These are phyloP conservation scores for Limnothrissa miodon DNA, from an alignment of 2,113 vertebrate species.

Conservation along the genomic window DNA sequence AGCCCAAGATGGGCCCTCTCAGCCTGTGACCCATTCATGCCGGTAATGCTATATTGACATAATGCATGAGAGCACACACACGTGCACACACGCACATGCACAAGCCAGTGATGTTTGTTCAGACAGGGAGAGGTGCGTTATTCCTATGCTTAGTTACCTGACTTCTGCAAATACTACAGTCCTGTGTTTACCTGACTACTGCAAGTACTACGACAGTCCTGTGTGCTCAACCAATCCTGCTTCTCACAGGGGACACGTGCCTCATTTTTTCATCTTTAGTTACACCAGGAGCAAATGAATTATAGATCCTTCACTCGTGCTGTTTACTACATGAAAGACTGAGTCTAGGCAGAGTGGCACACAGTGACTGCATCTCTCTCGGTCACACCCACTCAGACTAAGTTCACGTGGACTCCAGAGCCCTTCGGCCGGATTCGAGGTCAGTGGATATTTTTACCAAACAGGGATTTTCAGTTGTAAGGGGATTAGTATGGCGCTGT, in stretches of 20 bases:
- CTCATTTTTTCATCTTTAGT: background rate
- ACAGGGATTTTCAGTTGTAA: conserved; percentile 51
- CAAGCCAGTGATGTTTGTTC: conserved; percentile 26
- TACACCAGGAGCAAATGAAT: background rate
- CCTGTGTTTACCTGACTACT: background rate
- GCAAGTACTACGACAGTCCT: background rate
- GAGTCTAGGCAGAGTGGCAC: background rate
- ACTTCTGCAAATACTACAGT: too few relatives aligned
- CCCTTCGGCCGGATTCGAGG: conserved; percentile 47
- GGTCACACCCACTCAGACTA: conserved; percentile 2
- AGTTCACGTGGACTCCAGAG: conserved; percentile 37
- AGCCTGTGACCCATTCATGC: background rate
- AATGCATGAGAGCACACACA: conserved; percentile 32
- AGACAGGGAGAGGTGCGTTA: background rate
- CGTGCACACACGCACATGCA: too few relatives aligned
- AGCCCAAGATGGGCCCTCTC: background rate
- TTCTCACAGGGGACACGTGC: background rate
- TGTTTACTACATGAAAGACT: background rate
- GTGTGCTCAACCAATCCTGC: background rate
- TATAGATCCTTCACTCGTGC: background rate
- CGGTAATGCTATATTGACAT: background rate
- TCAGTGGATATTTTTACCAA: conserved; percentile 55
- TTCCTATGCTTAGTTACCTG: too few relatives aligned
- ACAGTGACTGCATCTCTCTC: background rate
- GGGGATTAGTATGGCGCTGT: conserved; percentile 50